A percentile compares a stretch with the other conserved stretches of the same genome.
These are phyloP conservation scores for Drosophila glabriapex DNA, from an alignment of 2,888 invertebrate genomes.

Conservation along the genomic window DNA sequence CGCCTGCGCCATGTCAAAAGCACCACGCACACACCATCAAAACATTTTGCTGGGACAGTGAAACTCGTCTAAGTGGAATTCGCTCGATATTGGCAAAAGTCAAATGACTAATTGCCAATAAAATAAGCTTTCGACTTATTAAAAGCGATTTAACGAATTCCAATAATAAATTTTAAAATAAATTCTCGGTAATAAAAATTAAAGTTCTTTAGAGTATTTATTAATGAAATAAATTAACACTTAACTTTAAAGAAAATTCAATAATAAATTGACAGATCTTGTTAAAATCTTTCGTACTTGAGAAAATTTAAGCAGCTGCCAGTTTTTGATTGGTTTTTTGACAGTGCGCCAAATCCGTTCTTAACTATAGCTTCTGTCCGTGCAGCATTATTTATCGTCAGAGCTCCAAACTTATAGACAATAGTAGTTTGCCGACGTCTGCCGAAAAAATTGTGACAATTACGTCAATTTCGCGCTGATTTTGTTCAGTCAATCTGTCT, in stretches of 20 bases:
- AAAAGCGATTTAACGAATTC: background rate
- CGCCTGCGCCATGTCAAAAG: conserved; percentile 61
- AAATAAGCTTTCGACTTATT: background rate
- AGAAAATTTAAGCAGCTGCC: conserved; percentile 17
- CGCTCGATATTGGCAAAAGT: background rate
- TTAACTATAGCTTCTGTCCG: conserved; percentile 36
- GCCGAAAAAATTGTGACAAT: conserved; percentile 65
- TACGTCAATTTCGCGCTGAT: conserved; percentile 77
- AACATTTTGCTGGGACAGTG: conserved; percentile 33
- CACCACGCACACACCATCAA: background rate
- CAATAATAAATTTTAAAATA: no score
- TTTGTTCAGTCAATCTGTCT: conserved; percentile 45
- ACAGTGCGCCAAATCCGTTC: conserved; percentile 32
- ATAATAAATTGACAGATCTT: background rate
- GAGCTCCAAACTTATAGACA: conserved; percentile 10
- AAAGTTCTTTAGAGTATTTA: background rate
- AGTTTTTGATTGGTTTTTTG: conserved; percentile 19
- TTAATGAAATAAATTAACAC: background rate
- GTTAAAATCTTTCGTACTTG: conserved; percentile 5
- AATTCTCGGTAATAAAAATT: background rate
- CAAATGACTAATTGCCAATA: background rate
- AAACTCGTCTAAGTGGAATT: conserved; percentile 7
- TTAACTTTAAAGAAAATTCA: background rate
- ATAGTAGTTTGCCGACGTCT: conserved; percentile 27
- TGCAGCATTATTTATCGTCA: conserved; percentile 25